phyloP scores from a whole-genome alignment of 2,888 invertebrate species.

The Harpalus rubripes region DNA sequence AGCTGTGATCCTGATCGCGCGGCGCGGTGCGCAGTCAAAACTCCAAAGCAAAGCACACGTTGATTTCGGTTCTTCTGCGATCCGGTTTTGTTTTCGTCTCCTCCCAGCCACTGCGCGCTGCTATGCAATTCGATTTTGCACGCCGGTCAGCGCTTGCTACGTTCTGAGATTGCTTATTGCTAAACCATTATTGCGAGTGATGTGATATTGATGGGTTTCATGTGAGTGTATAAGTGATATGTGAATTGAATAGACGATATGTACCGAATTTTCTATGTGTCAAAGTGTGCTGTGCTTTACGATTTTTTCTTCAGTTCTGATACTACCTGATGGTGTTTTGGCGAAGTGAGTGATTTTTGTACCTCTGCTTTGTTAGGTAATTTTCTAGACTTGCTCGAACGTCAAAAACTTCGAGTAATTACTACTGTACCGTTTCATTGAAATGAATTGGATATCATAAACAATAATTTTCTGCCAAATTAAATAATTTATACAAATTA shows the following conservation, averaged over 20 bases:
- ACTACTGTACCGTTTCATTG: not conserved
- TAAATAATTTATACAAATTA: too few relatives aligned
- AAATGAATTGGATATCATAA: not conserved
- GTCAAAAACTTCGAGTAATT: not conserved
- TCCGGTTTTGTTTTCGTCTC: conserved; percentile 52
- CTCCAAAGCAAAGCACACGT: conserved; percentile 23
- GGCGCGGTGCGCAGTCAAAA: conserved; percentile 15
- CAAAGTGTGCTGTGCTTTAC: not conserved
- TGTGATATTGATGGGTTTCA: not conserved
- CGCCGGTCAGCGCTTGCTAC: not conserved
- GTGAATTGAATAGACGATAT: not conserved
- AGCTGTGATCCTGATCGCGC: conserved; percentile 28
- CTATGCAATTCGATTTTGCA: conserved; percentile 23
- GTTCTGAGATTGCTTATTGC: not conserved
- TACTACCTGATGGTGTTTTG: conserved; percentile 17
- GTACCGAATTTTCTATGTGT: conserved; percentile 22
- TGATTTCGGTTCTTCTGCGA: conserved; percentile 42
- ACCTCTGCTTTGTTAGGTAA: not conserved
- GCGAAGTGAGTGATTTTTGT: conserved; percentile 1
- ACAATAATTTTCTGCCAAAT: too few relatives aligned
- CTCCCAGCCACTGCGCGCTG: conserved; percentile 7
- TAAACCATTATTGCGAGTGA: conserved; percentile 1
- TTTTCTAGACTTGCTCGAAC: not conserved
- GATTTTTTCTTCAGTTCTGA: conserved; percentile 29
- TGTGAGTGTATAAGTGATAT: not conserved